A percentile compares a stretch with the other conserved stretches of the same genome.
Evolutionary conservation across 2,113 vertebrate species (phyloP).

Genomic region (Hippocampus abdominalis): DNA sequence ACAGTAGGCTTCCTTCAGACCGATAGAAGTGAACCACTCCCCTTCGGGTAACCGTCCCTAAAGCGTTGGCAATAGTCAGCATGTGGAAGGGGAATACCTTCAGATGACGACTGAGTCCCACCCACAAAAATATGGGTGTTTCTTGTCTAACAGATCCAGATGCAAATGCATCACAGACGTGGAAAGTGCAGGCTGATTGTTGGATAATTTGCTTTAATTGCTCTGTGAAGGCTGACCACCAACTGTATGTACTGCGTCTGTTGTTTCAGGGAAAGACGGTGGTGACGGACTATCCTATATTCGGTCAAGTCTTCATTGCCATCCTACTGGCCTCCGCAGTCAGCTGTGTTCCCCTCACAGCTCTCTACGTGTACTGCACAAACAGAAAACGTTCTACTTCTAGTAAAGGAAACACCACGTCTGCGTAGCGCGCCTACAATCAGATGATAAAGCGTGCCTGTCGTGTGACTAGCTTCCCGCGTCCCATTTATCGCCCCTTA

Average conservation of each 20-base stretch:
- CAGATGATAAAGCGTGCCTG: neutral
- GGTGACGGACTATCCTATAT: conserved; percentile 78
- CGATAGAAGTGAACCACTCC: too few relatives aligned
- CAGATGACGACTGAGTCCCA: too few relatives aligned
- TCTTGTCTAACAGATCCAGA: too few relatives aligned
- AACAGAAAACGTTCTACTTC: conserved; percentile 43
- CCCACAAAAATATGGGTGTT: too few relatives aligned
- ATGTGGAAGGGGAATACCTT: too few relatives aligned
- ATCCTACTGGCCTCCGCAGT: conserved; percentile 78
- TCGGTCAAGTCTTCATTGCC: conserved; percentile 77
- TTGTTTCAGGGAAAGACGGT: conserved; percentile 79
- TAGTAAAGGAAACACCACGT: conserved; percentile 9
- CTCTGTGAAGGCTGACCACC: neutral
- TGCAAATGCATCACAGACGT: neutral
- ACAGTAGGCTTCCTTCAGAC: too few relatives aligned
- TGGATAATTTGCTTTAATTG: neutral
- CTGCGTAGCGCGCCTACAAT: conserved; percentile 9
- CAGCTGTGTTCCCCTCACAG: conserved; percentile 81
- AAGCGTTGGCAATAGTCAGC: too few relatives aligned
- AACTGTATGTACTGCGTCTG: neutral
- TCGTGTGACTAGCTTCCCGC: neutral
- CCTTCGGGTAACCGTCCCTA: too few relatives aligned
- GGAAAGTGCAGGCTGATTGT: neutral
- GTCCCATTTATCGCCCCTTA: neutral
- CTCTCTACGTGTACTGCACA: conserved; percentile 67